Evolutionary conservation across 2,888 invertebrate genomes (phyloP), one percentile per base, ranked within the genome.

Genomic region (Polietes domitor): DNA sequence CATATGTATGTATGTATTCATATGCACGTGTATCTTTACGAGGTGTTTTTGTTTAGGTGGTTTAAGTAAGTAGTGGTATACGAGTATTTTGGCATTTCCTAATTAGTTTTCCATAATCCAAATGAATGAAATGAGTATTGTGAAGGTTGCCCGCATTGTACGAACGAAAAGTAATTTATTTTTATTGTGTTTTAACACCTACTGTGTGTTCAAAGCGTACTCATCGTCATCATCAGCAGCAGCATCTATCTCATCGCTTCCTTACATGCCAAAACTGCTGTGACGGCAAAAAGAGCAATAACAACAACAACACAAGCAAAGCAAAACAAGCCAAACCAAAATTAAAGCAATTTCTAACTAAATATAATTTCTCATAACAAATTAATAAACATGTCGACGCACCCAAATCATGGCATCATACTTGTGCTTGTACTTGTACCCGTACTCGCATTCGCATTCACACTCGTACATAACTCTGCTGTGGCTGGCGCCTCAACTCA

Each of bases 361-460:
- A 6, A 32, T 19, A 43, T 24, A 19, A 53, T 53, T 26, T 43
- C 58, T 73, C 37, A 37, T 37, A 37, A 9, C 28, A 19, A 73
- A 68, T 63, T 43, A 76, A 43, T 55, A 80, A 77, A 77, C 80
- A 50, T 70, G 80, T 77, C 72, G 83, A 80, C 83, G 83, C 83
- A 80, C 83, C 83, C 74, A 76, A 72, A 68, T 61, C 41, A 47
- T 55, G n/a, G n/a, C n/a, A n/a, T n/a, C n/a, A n/a, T n/a, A n/a
- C n/a, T n/a, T n/a, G n/a, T n/a, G n/a, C n/a, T n/a, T n/a, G n/a
- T n/a, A n/a, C n/a, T n/a, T n/a, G n/a, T n/a, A n/a, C n/a, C n/a
- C n/a, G n/a, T n/a, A n/a, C n/a, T n/a, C n/a, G n/a, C n/a, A n/a
- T n/a, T n/a, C n/a, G n/a, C n/a, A n/a, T n/a, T n/a, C n/a, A n/a